Percentiles rank a stretch among this genome's conserved stretches.
Evolutionary conservation across 2,797 vertebrate species (phyloP).

Genomic region (Eulemur mongoz): DNA sequence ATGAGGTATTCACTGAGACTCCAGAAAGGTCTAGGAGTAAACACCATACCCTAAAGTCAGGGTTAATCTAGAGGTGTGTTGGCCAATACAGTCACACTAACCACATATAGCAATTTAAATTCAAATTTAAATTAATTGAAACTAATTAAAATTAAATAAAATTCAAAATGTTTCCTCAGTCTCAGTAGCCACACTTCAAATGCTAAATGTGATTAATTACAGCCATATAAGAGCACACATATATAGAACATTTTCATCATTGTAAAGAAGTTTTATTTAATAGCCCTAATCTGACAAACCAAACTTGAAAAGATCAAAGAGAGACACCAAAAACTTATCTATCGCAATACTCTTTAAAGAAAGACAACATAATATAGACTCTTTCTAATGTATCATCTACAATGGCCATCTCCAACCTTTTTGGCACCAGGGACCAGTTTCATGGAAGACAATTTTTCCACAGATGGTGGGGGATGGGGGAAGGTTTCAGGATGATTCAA

Average conservation of each 20-base stretch:
- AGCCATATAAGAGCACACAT: neutral
- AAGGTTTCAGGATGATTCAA: no score
- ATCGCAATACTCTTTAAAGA: neutral
- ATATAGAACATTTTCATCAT: neutral
- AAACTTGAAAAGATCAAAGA: neutral
- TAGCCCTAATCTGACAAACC: neutral
- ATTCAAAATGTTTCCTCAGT: slow-evolving; percentile 1
- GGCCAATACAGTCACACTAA: neutral
- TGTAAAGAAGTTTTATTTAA: neutral
- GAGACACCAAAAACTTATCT: neutral
- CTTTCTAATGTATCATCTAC: neutral
- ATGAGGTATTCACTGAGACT: neutral
- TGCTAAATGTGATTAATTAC: neutral
- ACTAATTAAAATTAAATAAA: slow-evolving; percentile 20
- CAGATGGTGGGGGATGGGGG: no score
- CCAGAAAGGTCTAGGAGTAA: neutral
- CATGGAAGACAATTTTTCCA: no score
- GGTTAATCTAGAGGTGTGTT: neutral
- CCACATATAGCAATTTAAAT: neutral
- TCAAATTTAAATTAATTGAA: neutral
- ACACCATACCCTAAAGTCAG: neutral
- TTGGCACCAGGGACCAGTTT: no score
- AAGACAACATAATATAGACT: neutral
- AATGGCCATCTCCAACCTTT: no score
- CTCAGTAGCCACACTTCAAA: neutral